phyloP scores from a whole-genome alignment of 2,113 vertebrate species.

The Plecotus auritus region DNA sequence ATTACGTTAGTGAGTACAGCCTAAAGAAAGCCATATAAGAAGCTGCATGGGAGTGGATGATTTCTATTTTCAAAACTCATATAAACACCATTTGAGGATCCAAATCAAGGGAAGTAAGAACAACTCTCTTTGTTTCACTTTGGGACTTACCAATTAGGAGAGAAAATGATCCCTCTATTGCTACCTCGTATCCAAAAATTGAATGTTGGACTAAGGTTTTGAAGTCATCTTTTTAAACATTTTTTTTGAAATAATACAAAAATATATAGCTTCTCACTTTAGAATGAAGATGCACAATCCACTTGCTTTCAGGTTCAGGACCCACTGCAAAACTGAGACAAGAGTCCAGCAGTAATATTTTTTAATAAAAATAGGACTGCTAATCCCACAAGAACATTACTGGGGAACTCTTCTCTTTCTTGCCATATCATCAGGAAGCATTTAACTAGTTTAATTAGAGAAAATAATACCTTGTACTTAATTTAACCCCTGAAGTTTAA shows the following conservation, averaged over 20 bases:
- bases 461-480: background rate
- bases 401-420: background rate
- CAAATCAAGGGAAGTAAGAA: background rate
- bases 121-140: background rate
- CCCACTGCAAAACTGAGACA: background rate
- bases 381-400: background rate
- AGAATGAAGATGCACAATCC: background rate
- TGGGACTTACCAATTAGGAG: background rate
- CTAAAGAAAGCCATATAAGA: background rate
- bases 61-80: background rate
- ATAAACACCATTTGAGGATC: background rate
- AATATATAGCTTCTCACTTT: background rate
- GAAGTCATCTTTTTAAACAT: background rate
- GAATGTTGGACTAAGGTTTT: background rate
- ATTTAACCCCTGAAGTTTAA: background rate
- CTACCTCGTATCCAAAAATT: background rate
- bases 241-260: background rate
- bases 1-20: background rate
- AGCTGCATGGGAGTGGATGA: background rate
- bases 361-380: background rate
- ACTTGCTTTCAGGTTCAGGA: background rate
- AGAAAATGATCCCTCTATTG: background rate
- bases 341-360: background rate
- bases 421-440: background rate
- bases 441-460: background rate